phyloP scores from a whole-genome alignment of 2,113 vertebrate species.

The Lates calcarifer region DNA sequence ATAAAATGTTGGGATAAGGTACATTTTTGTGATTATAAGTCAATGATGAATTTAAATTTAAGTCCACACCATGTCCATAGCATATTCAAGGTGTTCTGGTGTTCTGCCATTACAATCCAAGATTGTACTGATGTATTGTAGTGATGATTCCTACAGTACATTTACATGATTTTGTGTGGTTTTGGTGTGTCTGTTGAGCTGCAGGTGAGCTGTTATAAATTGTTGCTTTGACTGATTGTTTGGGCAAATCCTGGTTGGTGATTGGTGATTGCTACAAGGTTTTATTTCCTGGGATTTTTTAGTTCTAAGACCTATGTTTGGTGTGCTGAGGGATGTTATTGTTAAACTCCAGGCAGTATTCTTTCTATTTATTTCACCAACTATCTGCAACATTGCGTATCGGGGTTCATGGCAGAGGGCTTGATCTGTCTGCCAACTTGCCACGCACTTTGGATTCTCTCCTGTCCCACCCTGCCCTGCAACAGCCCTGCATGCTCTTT shows the following conservation, averaged over 20 bases:
- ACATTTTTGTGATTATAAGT: background rate
- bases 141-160: background rate
- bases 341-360: constrained; percentile 35
- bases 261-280: background rate
- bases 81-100: background rate
- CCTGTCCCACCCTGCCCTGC: constrained; percentile 66
- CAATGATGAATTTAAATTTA: background rate
- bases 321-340: constrained; percentile 45
- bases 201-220: background rate
- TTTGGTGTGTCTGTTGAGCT: background rate
- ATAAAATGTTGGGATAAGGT: background rate
- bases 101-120: background rate
- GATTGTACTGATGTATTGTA: background rate
- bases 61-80: background rate
- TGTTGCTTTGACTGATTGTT: background rate
- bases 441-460: constrained; percentile 67
- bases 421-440: constrained; percentile 81
- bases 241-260: background rate
- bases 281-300: background rate
- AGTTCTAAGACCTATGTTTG: constrained; percentile 1
- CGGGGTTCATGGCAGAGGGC: constrained; percentile 69
- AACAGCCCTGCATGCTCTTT: constrained; percentile 56
- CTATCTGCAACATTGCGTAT: constrained; percentile 81
- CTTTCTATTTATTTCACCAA: constrained; percentile 65
- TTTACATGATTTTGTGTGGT: no score